Evolutionary conservation across 2,113 vertebrate genomes (phyloP), one percentile per base, ranked within the genome.

Genomic region (Erpornis zantholeuca): DNA sequence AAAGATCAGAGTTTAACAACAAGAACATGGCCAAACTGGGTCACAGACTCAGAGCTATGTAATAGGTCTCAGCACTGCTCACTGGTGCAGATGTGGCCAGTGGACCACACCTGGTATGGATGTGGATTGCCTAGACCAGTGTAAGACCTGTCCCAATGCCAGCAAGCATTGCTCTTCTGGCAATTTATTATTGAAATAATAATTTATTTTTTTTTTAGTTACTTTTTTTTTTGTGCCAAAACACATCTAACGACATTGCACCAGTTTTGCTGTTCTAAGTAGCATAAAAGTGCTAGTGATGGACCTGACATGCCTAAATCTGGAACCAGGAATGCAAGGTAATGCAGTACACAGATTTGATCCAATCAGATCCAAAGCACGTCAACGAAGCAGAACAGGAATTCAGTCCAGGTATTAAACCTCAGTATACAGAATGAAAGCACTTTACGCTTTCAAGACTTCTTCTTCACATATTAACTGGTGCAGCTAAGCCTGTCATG

Each of bases 361-460:
- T 33, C 28, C 28, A 45, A 2, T 3, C 33, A 71, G 23, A 71
- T 14, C 15, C 49, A 89, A 81, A 68, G 36, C 12, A 68, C 8
- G 22, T n/a, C 63, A 79, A 65, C 68, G 70, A 82, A 45, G 22
- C 4, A 82, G 22, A 56, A 8, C 5, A 15, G 11, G 45, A 29
- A 53, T 85, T 82, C 40, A 69, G 31, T 9, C 36, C 59, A 65
- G 61, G 69, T 47, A 92, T 94, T 92, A 96, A 96, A 97, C 57
- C 36, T 97, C 92, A 95, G 60, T 45, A 92, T 94, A 95, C 57
- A 90, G 61, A 94, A 84, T 79, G 88, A 89, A 92, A 97, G 68
- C 49, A 38, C 69, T 96, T 88, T 57, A 96, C 17, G 27, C 49
- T 88, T 86, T 84, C 91, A 65, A 85, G 69, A 40, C 68, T 95